Base-by-base conservation (phyloP, 2,113 vertebrate genomes). In the Ceyx melanurus region DNA sequence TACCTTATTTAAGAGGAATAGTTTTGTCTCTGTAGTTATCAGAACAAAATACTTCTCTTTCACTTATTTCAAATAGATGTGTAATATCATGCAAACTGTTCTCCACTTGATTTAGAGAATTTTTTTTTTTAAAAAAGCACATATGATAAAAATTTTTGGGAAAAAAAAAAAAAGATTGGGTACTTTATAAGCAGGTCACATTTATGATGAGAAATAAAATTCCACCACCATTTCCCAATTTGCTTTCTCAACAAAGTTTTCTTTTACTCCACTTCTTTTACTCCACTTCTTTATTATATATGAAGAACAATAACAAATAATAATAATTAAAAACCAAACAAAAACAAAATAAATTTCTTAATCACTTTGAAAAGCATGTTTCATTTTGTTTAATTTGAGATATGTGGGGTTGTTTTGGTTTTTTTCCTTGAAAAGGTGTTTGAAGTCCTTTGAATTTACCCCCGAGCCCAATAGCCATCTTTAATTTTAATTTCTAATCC, bases 401-500 rank as follows among this genome's bases (percentile, higher is more conserved):
- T 50, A 20, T 79, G 14, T 77, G 51, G 29, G 12, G 18, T 40
- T 77, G 19, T 31, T 88, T 56, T 75, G 42, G 3, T 12, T 66
- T 60, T 67, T 48, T 50, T 6, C 45, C n/a, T 46, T 72, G 6
- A 58, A 88, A 94, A 88, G 57, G 51, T 84, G n/a, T 97, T 93
- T 86, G 50, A 96, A 97, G 92, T 86, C 91, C 92, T 91, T 97
- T 97, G 61, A 79, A 92, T 96, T 96, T 97, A 53, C 85, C 82
- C 71, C 75, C 81, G 92, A 88, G 92, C 82, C 80, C 15, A 82
- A 79, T 62, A 89, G 70, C 35, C 87, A 95, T 95, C 87, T 96
- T 95, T 88, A 94, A 94, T 94, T 96, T 82, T 95, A 26, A 90
- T 91, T 96, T 93, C 82, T 97, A 97, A 97, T 98, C 95, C 95